Base-by-base conservation (phyloP, 2,888 invertebrate species). In the Xanthorhoe spadicearia region DNA sequence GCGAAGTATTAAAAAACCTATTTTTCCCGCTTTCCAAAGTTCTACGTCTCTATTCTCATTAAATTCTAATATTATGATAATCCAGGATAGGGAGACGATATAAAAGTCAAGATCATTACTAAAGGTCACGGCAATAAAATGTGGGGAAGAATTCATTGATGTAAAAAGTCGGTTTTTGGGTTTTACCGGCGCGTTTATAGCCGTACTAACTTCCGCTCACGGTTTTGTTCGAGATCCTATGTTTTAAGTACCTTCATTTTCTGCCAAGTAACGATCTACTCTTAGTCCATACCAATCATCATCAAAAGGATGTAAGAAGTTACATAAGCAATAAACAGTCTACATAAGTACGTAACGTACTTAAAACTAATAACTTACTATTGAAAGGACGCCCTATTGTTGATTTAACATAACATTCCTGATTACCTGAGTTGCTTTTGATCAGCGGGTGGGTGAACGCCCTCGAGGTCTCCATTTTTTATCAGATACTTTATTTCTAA, bases 101-200 rank as follows among this genome's bases (percentile, higher is more conserved):
- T 62, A 62, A 62, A 62, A 62, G 38, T 56, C 50, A 56, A 51
- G 56, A 56, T 54, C 56, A 62, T 62, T 62, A 62, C 50, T 43
- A 56, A 56, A 62, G 62, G 62, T 56, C 56, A 56, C 50, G 32
- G 51, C 51, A 56, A 46, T 62, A 62, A 62, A 62, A 51, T 56
- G 62, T 13, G 56, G 50, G 28, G 35, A 55, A 15, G 51, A 10
- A 15, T 23, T 4, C 23, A 55, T 18, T 61, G 13, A 50, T 13
- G 13, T 46, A 15, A 35, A 35, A 48, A 53, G n/a, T 28, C 43
- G 55, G 51, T 51, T 23, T 13, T 23, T 2, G n/a, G 19, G 23
- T 19, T 1, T 15, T 23, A 28, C 19, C 28, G 17, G 17, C 4
- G 38, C 38, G 38, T 43, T 43, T 43, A 43, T 43, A 10, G 13